Percentiles rank a stretch among this genome's conserved stretches.
Conservation (phyloP, 2,888 invertebrate species). For the Xanthia icteritia region DNA sequence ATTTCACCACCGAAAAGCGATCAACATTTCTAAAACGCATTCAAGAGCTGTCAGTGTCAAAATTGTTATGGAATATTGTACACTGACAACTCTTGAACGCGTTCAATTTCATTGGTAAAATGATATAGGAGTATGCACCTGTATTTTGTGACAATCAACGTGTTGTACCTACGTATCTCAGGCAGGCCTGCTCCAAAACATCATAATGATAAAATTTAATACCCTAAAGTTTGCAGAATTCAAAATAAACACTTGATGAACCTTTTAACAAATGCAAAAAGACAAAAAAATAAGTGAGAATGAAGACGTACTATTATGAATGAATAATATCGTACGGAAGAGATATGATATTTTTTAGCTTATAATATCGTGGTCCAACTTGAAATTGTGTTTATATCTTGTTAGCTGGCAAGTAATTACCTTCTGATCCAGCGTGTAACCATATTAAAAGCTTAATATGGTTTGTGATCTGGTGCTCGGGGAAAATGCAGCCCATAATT, state of each 20-base stretch:
- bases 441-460: slow-evolving; percentile 34
- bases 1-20: too few relatives aligned
- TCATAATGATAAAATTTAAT: background rate
- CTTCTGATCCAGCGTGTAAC: slow-evolving; percentile 4
- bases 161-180: background rate
- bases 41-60: too few relatives aligned
- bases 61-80: too few relatives aligned
- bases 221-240: background rate
- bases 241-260: background rate
- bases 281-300: background rate
- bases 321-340: background rate
- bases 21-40: too few relatives aligned
- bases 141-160: too few relatives aligned
- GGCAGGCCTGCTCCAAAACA: background rate
- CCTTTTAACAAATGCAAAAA: background rate
- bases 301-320: background rate
- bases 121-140: background rate
- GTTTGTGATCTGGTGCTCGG: slow-evolving; percentile 3
- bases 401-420: slow-evolving; percentile 37
- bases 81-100: too few relatives aligned
- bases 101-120: too few relatives aligned
- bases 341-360: background rate
- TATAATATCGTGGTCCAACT: background rate
- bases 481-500: background rate
- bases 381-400: slow-evolving; percentile 34